These are phyloP conservation scores for Synodontis membranacea DNA, from an alignment of 2,113 vertebrate genomes.

Conservation along the genomic window DNA sequence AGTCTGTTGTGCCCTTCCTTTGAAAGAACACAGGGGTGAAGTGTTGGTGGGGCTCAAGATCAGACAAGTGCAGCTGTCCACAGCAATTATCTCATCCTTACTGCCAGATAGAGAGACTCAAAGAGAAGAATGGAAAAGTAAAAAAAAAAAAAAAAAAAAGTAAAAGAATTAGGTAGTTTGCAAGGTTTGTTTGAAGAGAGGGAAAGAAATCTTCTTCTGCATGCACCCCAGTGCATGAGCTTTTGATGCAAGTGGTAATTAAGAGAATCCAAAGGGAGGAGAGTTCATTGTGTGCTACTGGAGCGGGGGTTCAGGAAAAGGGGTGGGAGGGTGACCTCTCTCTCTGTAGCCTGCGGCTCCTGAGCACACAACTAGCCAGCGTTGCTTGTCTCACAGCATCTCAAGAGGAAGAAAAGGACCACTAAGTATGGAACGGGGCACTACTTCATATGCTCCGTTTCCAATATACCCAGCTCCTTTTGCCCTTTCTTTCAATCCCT, in stretches of 20 bases:
- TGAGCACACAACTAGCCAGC: slow-evolving; percentile 64
- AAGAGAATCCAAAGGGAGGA: slow-evolving; percentile 80
- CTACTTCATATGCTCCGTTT: slow-evolving; percentile 62
- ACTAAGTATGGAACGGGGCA: slow-evolving; percentile 65
- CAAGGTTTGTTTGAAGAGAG: slow-evolving; percentile 46
- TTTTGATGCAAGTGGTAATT: slow-evolving; percentile 82
- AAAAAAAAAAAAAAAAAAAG: slow-evolving; percentile 56
- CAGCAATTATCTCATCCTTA: slow-evolving; percentile 93
- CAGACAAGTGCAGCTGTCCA: slow-evolving; percentile 94
- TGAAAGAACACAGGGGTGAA: slow-evolving; percentile 83
- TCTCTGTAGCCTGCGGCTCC: slow-evolving; percentile 67
- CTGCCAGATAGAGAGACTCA: slow-evolving; percentile 69
- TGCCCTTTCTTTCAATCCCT: slow-evolving; percentile 62
- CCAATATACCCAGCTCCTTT: slow-evolving; percentile 54
- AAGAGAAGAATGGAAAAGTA: slow-evolving; percentile 44
- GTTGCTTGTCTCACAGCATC: slow-evolving; percentile 70
- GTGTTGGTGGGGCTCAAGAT: slow-evolving; percentile 82
- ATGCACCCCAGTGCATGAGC: slow-evolving; percentile 64
- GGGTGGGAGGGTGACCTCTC: slow-evolving; percentile 68
- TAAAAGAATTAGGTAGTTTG: slow-evolving; percentile 54
- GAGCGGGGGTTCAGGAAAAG: slow-evolving; percentile 40
- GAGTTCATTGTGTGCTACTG: slow-evolving; percentile 73
- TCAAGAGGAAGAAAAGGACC: slow-evolving; percentile 62
- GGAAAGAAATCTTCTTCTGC: slow-evolving; percentile 70
- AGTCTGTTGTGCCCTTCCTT: slow-evolving; percentile 68